Conservation (phyloP, 2,113 vertebrate species). For the Capricornis sumatraensis region DNA sequence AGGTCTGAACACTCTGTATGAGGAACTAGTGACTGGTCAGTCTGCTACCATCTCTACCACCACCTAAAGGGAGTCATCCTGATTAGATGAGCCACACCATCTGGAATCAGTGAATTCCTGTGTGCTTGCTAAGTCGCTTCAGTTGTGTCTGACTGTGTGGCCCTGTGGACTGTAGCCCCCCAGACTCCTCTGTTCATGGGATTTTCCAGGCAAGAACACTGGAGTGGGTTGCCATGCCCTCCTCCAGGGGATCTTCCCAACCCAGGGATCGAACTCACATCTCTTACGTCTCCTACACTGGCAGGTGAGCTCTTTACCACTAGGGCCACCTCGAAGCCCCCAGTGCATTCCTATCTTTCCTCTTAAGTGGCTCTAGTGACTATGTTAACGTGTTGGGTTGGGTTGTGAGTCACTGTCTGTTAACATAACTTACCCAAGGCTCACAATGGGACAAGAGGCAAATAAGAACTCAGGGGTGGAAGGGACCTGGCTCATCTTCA, state of each 20-base stretch:
- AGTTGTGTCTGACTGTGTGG: background rate
- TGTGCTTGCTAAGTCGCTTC: accelerated
- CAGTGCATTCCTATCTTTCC: background rate
- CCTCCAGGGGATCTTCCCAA: background rate
- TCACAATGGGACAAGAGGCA: background rate
- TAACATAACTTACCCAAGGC: background rate
- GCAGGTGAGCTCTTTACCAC: background rate
- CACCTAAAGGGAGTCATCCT: background rate
- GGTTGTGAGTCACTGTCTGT: background rate
- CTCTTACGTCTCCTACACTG: background rate
- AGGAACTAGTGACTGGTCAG: background rate
- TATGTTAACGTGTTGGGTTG: background rate
- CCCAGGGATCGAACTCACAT: background rate
- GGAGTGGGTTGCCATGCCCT: background rate
- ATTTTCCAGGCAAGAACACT: background rate
- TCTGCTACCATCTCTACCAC: background rate
- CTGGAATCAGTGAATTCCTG: background rate
- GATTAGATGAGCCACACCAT: background rate
- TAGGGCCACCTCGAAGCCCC: background rate
- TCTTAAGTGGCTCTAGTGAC: background rate
- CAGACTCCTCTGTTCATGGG: background rate
- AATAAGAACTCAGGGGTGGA: background rate
- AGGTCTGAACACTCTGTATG: background rate
- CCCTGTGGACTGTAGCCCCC: background rate
- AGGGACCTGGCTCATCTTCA: background rate